Percentiles rank a stretch among this genome's conserved stretches.
These are phyloP conservation scores for Strigamia transsilvanica DNA, from an alignment of 2,888 invertebrate genomes.

Conservation along the genomic window DNA sequence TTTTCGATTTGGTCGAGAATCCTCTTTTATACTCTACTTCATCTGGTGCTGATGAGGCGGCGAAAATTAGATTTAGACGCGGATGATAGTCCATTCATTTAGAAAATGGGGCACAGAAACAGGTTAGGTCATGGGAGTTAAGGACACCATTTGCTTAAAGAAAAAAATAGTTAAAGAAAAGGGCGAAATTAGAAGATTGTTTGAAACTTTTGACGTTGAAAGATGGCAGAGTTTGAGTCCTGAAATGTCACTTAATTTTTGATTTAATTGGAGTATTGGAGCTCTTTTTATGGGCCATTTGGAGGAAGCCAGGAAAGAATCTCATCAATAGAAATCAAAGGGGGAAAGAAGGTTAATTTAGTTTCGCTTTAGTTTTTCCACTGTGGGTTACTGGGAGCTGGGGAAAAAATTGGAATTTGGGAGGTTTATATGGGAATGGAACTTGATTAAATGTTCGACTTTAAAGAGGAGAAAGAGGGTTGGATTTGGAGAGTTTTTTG, in stretches of 20 bases:
- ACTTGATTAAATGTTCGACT: neutral
- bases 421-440: neutral
- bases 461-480: neutral
- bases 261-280: conserved; percentile 7
- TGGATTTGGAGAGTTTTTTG: too few relatives aligned
- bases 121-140: neutral
- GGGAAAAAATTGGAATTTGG: neutral
- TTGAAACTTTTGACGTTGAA: neutral
- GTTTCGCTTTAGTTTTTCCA: neutral
- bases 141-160: neutral
- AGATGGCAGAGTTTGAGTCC: neutral
- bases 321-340: conserved; percentile 4
- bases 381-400: neutral
- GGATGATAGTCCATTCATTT: conserved; percentile 44
- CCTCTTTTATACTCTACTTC: conserved; percentile 39
- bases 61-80: conserved; percentile 42
- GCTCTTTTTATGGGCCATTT: neutral
- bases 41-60: conserved; percentile 42
- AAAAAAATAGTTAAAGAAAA: neutral
- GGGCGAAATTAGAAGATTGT: neutral
- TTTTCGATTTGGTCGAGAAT: neutral
- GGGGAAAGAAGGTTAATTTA: neutral
- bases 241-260: neutral
- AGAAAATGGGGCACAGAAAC: conserved; percentile 17
- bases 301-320: neutral